phyloP scores from a whole-genome alignment of 2,113 vertebrate species.

The Petroica traversi region DNA sequence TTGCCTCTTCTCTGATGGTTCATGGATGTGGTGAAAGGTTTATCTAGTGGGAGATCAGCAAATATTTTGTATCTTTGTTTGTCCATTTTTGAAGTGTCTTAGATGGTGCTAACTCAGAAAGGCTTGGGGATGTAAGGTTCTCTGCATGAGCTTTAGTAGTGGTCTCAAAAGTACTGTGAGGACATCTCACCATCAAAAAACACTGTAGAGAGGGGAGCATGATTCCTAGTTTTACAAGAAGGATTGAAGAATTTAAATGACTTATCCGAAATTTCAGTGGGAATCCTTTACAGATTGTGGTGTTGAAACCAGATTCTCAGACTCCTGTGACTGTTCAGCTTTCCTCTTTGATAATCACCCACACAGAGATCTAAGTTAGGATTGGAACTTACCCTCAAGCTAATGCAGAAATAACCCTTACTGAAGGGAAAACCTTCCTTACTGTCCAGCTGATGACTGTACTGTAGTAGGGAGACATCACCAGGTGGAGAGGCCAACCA shows the following conservation, averaged over 20 bases:
- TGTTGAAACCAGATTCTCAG: neutral
- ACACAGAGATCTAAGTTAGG: neutral
- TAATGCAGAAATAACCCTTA: neutral
- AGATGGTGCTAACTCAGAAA: neutral
- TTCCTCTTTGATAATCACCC: constrained; percentile 8
- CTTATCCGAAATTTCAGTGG: neutral
- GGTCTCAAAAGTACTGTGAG: neutral
- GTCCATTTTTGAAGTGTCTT: constrained; percentile 29
- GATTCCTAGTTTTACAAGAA: neutral
- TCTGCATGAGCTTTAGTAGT: neutral
- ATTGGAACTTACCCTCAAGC: neutral
- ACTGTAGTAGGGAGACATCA: neutral
- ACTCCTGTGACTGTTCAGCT: neutral
- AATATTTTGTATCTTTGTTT: neutral
- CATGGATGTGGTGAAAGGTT: constrained; percentile 20
- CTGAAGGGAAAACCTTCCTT: neutral
- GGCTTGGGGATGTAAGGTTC: neutral
- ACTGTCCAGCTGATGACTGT: neutral
- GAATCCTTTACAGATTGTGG: neutral
- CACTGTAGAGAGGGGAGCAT: neutral
- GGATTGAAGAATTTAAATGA: neutral
- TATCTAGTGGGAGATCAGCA: constrained; percentile 26
- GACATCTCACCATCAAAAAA: neutral
- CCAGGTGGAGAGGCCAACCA: neutral
- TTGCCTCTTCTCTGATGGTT: neutral